phyloP scores from a whole-genome alignment of 2,888 invertebrate genomes.

The Parnassius apollo region DNA sequence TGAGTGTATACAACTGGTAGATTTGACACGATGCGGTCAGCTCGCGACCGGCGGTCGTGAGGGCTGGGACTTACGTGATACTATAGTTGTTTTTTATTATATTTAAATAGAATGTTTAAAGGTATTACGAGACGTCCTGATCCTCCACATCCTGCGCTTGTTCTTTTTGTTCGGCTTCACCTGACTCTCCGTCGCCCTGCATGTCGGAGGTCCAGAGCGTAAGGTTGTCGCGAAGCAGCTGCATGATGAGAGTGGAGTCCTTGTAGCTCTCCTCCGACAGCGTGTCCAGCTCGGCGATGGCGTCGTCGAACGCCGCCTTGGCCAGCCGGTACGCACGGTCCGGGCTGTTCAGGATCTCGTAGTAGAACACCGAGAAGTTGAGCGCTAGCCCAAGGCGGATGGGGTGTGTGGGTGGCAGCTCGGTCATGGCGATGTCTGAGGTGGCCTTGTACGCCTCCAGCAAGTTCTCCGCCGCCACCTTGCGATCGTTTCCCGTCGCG shows the following conservation, averaged over 20 bases:
- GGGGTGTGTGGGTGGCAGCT: constrained; percentile 98
- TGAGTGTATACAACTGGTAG: constrained; percentile 58
- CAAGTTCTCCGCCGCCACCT: constrained; percentile 98
- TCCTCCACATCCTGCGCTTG: constrained; percentile 96
- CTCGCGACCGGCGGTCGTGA: constrained; percentile 21
- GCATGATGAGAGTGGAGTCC: constrained; percentile 99
- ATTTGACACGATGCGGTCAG: constrained; percentile 44
- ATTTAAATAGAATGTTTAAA: constrained; percentile 67
- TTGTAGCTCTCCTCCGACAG: constrained; percentile 99
- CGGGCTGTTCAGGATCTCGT: constrained; percentile 98
- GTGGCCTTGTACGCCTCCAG: constrained; percentile 98
- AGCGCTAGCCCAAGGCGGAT: constrained; percentile 98
- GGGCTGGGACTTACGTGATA: constrained; percentile 75
- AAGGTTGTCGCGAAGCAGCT: constrained; percentile 98
- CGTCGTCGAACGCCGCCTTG: constrained; percentile 99
- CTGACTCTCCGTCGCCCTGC: constrained; percentile 94
- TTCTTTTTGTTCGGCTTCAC: constrained; percentile 94
- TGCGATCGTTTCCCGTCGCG: constrained; percentile 97
- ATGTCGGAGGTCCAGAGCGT: constrained; percentile 99
- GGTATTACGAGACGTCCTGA: constrained; percentile 96
- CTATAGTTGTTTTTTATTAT: constrained; percentile 77
- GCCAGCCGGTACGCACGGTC: constrained; percentile 98
- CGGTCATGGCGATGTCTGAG: constrained; percentile 97
- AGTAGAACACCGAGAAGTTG: constrained; percentile 99
- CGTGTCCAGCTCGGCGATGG: constrained; percentile 98